Evolutionary conservation across 1,140 invertebrate species (phyloP), one percentile per base, ranked within the genome.

Genomic region (Aporrectodea caliginosa): DNA sequence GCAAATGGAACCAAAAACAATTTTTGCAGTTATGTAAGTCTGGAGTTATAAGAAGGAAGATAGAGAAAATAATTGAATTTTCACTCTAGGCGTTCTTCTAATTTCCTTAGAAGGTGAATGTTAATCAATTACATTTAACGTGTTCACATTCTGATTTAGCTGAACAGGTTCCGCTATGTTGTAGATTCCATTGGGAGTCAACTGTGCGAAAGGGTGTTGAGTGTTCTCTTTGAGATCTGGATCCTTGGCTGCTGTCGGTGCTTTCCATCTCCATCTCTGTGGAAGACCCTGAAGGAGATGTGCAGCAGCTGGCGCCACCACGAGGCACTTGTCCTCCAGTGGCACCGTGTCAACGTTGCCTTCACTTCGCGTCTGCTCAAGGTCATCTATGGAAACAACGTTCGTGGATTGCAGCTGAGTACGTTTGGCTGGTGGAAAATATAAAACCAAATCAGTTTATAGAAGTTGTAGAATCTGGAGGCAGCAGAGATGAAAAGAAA

Each of bases 211-310:
- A 89, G 97, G 73, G 94, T 98, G 43, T 89, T 99, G 6, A 94
- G 85, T 78, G 96, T 97, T 33, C 90, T 99, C 27, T 94, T 98
- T 87, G 95, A 98, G 89, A 93, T 98, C 0, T 98, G 96, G 96
- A 89, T 98, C 31, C 88, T 97, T 30, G 95, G 96, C 0, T 98
- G 96, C 87, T 92, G 92, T 74, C 92, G 93, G 77, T 97, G 93
- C 87, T 94, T 94, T 89, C 96, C 96, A 16, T 93, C 95, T 2
- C 96, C 97, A 16, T 94, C 95, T 6, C 89, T 98, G 82, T 98
- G 97, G 97, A 95, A 96, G 88, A 98, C 97, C 1, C 90, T 99
- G 79, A 91, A 95, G 83, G 95, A 97, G 88, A 93, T 95, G 82
- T 96, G 95, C 86, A 90, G 93, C 81, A 93, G 93, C 84, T 98